Conservation (phyloP, 2,113 vertebrate species). For the Balaeniceps rex region DNA sequence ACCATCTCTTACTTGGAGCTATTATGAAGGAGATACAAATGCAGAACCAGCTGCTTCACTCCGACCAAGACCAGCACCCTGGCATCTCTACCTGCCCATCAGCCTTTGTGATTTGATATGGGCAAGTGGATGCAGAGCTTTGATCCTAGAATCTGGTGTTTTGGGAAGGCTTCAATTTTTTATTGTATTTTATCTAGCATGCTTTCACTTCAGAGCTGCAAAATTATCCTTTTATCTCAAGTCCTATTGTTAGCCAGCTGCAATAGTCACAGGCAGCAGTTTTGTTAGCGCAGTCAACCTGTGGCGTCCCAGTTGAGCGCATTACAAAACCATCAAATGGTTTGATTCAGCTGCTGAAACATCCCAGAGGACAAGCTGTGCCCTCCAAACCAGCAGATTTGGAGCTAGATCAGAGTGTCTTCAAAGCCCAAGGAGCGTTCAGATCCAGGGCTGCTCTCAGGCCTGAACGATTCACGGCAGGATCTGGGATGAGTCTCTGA, state of each 20-base stretch:
- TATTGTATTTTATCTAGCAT: neutral
- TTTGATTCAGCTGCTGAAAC: neutral
- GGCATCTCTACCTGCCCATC: neutral
- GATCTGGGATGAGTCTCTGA: neutral
- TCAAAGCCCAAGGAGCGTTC: neutral
- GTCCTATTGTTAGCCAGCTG: neutral
- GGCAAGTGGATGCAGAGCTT: neutral
- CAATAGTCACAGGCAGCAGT: neutral
- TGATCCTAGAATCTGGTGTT: neutral
- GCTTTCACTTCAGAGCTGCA: neutral
- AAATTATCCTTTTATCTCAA: neutral
- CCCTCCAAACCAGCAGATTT: neutral
- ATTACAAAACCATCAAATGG: neutral
- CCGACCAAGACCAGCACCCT: neutral
- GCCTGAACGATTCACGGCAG: neutral
- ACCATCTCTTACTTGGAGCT: neutral
- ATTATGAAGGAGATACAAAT: neutral
- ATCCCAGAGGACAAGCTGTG: neutral
- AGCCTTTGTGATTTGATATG: neutral
- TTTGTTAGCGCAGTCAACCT: neutral
- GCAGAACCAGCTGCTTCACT: neutral
- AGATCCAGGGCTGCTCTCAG: neutral
- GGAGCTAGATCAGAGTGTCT: neutral
- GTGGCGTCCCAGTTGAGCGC: neutral
- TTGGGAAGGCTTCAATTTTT: neutral